phyloP scores from a whole-genome alignment of 2,797 vertebrate genomes.

The Streptopelia turtur region DNA sequence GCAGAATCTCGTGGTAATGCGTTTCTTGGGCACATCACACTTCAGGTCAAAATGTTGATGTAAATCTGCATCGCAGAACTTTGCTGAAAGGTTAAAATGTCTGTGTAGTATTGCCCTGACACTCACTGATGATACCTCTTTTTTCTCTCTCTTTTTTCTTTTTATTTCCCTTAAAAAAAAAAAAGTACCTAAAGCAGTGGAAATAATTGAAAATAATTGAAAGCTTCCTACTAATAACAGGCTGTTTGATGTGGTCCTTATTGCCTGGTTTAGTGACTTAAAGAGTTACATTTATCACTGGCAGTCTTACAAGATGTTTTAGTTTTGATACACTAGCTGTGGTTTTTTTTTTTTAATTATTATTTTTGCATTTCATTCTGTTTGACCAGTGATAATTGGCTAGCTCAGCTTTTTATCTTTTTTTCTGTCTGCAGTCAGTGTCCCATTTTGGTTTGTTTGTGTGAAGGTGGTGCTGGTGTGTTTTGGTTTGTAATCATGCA shows the following conservation, averaged over 20 bases:
- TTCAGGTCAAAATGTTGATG: background rate
- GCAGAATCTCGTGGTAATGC: accelerated
- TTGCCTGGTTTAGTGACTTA: background rate
- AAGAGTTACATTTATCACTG: background rate
- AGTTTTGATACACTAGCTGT: background rate
- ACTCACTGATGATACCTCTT: constrained; percentile 49
- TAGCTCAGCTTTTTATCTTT: background rate
- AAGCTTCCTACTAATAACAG: background rate
- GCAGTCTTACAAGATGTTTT: background rate
- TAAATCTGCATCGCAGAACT: background rate
- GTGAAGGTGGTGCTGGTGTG: constrained; percentile 15
- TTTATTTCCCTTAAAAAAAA: background rate
- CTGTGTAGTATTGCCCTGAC: background rate
- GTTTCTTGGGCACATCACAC: background rate
- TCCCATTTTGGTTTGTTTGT: background rate
- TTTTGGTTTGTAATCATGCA: background rate
- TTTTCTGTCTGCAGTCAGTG: background rate
- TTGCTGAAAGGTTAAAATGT: background rate
- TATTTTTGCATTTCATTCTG: background rate
- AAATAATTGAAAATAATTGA: constrained; percentile 32
- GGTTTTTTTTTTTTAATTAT: background rate
- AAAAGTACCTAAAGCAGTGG: background rate
- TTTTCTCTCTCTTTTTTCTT: background rate
- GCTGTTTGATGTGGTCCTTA: background rate
- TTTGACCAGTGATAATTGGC: background rate